A percentile compares a stretch with the other conserved stretches of the same genome.
These are phyloP conservation scores for Caenorhabditis sp. DNA, from an alignment of 2,888 invertebrate genomes.

Conservation along the genomic window DNA sequence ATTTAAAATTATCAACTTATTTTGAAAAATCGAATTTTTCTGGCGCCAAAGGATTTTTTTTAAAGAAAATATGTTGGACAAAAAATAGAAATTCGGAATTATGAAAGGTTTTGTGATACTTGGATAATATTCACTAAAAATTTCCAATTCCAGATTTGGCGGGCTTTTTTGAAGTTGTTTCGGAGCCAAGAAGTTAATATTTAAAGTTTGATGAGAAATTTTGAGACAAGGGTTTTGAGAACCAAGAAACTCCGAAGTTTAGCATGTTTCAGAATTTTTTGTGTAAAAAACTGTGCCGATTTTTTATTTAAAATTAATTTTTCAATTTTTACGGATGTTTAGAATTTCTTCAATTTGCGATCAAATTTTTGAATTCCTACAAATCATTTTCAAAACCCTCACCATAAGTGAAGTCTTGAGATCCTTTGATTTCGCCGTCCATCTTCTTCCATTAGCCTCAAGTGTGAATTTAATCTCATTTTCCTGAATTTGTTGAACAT, in stretches of 20 bases:
- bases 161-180: too few species aligned
- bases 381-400: conserved; percentile 1
- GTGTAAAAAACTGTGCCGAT: background rate
- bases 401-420: conserved; percentile 52
- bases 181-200: background rate
- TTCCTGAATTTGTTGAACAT: conserved; percentile 13
- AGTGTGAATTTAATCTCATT: conserved; percentile 50
- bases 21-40: too few species aligned
- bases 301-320: conserved; percentile 1
- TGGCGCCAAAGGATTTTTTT: too few species aligned
- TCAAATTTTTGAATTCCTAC: background rate
- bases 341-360: background rate
- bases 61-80: too few species aligned
- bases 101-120: too few species aligned
- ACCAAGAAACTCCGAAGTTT: background rate
- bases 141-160: too few species aligned
- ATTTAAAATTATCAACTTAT: too few species aligned
- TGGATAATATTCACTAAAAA: too few species aligned
- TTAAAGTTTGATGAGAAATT: too few species aligned
- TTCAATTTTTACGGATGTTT: background rate
- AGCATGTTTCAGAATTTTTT: background rate
- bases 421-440: conserved; percentile 56
- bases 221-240: too few species aligned
- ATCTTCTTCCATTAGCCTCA: conserved; percentile 59
- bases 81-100: too few species aligned